Evolutionary conservation across 2,888 invertebrate species (phyloP), one percentile per base, ranked within the genome.

Genomic region (Leptarthrus brevirostris): DNA sequence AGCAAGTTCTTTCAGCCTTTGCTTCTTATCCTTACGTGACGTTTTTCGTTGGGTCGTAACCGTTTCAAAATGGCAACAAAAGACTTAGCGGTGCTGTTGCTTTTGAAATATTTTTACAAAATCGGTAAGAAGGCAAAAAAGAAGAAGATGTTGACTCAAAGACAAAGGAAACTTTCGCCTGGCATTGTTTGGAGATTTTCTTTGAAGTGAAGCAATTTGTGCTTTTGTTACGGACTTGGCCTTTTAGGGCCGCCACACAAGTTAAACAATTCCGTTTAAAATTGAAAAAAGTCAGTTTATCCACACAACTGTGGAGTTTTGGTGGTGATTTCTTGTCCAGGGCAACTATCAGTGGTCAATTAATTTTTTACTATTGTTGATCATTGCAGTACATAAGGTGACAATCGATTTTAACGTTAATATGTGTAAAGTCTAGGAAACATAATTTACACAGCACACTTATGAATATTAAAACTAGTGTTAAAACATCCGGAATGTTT

Each of bases 111-210:
- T 16, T 6, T 14, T n/a, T 10, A 44, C 10, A 47, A 12, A 16
- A n/a, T 16, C 22, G 22, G 18, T 22, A 40, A 12, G 61, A 16
- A 5, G 40, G 10, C 26, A 3, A 10, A 61, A 61, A 61, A 40
- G 49, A 66, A 44, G 14, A 16, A 22, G 5, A 66, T n/a, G 4
- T 24, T 47, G 47, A 66, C 12, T n/a, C n/a, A 66, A 66, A 66
- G 47, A 66, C 61, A 40, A 40, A 61, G 40, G 61, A 49, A 49
- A 24, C 49, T 16, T 66, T 47, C 26, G 47, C 66, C 14, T 10
- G n/a, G 47, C 66, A 66, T 66, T 66, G 66, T 66, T 66, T 66
- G 66, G 66, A 26, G 47, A 66, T 66, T 66, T 66, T 26, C 26
- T n/a, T 47, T n/a, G n/a, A n/a, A n/a, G n/a, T 36, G 66, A 66